Percentiles rank a stretch among this genome's conserved stretches.
Conservation (phyloP, 2,113 vertebrate species). For the Corythaixoides concolor region DNA sequence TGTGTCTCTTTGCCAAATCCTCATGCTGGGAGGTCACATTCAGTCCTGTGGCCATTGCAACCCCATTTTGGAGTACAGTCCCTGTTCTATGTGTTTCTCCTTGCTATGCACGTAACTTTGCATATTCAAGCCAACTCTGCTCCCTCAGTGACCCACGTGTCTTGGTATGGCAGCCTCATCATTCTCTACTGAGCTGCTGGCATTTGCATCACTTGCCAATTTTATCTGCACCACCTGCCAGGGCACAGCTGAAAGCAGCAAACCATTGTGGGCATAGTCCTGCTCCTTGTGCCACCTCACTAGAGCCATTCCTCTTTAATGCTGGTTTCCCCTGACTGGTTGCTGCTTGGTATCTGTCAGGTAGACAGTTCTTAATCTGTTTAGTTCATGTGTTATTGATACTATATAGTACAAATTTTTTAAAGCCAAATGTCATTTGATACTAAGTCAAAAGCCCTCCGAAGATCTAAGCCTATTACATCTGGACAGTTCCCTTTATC, state of each 20-base stretch:
- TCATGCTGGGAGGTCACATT: background rate
- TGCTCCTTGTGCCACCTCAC: background rate
- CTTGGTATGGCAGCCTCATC: background rate
- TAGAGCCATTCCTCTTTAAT: background rate
- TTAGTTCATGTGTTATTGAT: constrained; percentile 27
- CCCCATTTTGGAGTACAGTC: background rate
- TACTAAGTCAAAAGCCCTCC: background rate
- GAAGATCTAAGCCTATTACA: constrained; percentile 18
- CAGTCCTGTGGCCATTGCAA: background rate
- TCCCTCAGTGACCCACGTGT: background rate
- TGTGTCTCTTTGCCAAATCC: background rate
- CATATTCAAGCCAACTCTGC: background rate
- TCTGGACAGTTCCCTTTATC: constrained; percentile 42
- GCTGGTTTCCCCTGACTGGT: background rate
- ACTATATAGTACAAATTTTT: background rate
- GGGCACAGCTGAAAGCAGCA: background rate
- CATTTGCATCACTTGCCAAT: background rate
- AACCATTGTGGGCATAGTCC: background rate
- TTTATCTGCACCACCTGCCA: background rate
- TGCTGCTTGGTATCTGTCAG: background rate
- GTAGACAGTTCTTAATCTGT: background rate
- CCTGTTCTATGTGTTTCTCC: background rate
- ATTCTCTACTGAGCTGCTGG: background rate
- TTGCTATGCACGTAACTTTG: background rate
- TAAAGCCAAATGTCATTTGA: background rate